Base-by-base conservation (phyloP, 2,888 invertebrate species). In the Drosophila paranaensis region DNA sequence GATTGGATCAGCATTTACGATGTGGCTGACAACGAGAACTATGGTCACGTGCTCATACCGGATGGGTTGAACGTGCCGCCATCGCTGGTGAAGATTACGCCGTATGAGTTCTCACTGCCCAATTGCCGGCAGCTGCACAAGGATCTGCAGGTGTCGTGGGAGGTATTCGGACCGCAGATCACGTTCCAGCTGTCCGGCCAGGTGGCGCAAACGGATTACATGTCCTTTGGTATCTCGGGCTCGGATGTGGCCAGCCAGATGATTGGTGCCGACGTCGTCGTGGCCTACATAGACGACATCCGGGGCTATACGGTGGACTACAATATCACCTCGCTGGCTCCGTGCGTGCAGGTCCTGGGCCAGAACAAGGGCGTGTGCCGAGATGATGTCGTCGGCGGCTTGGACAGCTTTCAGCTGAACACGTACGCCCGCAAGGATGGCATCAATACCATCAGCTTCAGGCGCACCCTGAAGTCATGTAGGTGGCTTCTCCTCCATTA, bases 141-240 rank as follows among this genome's bases (percentile, higher is more conserved):
- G 91, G 95, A 96, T 91, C 94, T 95, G 77, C 97, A 97, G 93
- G 94, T 97, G 2, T 95, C 96, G 11, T 98, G 98, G 98, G 97
- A 98, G 92, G 95, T 97, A 33, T 97, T 97, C 92, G 98, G 98
- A 0, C 96, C 96, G 27, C 96, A 96, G 91, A 95, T 98, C 75
- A 98, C 98, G 10, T 94, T 98, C 62, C 96, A 97, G 92, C 93
- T 98, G 13, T 95, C 97, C 13, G 98, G 96, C 1, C 95, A 96
- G 94, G 93, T 93, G 42, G 94, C 91, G 0, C 95, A 95, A 79
- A 94, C 96, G 84, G 97, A 97, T 82, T 98, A 98, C 93, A 96
- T 98, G 95, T 95, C 97, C 14, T 97, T 98, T 92, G 98, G 98
- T 39, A 93, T 97, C 60, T 97, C 97, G 30, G 98, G 98, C 55